Evolutionary conservation across 2,888 invertebrate genomes (phyloP), one percentile per base, ranked within the genome.

Genomic region (Calameuta idolon): DNA sequence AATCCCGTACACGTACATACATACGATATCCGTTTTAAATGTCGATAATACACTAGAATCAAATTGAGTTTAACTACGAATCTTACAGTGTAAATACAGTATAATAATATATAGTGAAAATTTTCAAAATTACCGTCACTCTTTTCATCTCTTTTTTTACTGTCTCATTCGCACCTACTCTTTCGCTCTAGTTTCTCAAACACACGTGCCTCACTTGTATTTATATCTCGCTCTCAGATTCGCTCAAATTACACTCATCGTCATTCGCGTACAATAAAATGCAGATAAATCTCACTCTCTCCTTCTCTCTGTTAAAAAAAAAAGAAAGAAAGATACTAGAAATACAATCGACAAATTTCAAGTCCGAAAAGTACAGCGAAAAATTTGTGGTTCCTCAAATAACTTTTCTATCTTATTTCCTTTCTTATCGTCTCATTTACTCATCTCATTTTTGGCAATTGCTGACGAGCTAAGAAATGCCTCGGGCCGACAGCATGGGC

Each of bases 11-110:
- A 74, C 79, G 35, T 79, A 81, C 79, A 77, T 80, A 80, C 82
- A n/a, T n/a, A n/a, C n/a, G 76, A 69, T 74, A 55, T 75, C 71
- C 55, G 79, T 83, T 15, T 40, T 81, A 79, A 82, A 81, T 80
- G 76, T 78, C 77, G 83, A 85, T 40, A 85, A 85, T 40, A 85
- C 83, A 86, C 80, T 85, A 84, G 80, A 83, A 83, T 83, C 80
- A 84, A 85, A 79, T 82, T 77, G 33, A 82, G 76, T 79, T 73
- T 78, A 75, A 12, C 34, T 34, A 23, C 34, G 33, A 74, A 73
- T 74, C 76, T 82, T 81, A 77, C 76, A 69, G 77, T 81, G 80
- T 85, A 85, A 83, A 87, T 85, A 84, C 80, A 80, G 75, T 82
- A 55, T 55, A 55, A 55, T 55, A 55, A 55, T 55, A 23, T 82